Evolutionary conservation across 2,797 vertebrate genomes (phyloP).

Genomic region (Enteromius mattozi): DNA sequence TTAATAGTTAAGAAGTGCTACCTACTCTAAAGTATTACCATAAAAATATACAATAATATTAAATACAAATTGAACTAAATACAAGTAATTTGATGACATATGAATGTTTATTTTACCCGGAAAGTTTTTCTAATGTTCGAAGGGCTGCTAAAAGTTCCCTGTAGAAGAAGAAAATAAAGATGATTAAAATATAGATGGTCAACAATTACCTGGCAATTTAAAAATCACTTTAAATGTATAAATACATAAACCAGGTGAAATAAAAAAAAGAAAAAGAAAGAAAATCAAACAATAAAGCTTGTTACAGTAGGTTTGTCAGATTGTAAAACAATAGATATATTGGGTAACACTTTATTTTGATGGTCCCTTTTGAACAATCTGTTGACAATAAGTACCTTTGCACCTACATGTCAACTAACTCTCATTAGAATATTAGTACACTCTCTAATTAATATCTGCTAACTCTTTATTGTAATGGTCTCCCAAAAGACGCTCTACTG

Average conservation of each 20-base stretch:
- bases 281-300: background rate
- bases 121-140: slow-evolving; percentile 92
- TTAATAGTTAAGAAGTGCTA: no score
- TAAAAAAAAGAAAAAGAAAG: background rate
- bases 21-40: background rate
- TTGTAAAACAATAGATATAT: background rate
- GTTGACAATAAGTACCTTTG: no score
- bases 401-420: no score
- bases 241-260: background rate
- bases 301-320: background rate
- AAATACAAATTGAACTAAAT: background rate
- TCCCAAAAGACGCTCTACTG: no score
- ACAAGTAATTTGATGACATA: background rate
- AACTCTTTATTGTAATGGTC: no score
- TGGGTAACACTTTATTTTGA: no score
- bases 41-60: background rate
- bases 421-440: no score
- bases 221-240: background rate
- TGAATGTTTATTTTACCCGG: slow-evolving; percentile 77
- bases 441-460: no score
- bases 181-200: background rate
- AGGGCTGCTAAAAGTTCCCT: slow-evolving; percentile 93
- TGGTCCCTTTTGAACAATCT: no score
- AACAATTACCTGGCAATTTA: background rate
- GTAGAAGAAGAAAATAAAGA: slow-evolving; percentile 33